phyloP scores from a whole-genome alignment of 1,140 invertebrate species.

The Aleiodes sp. region DNA sequence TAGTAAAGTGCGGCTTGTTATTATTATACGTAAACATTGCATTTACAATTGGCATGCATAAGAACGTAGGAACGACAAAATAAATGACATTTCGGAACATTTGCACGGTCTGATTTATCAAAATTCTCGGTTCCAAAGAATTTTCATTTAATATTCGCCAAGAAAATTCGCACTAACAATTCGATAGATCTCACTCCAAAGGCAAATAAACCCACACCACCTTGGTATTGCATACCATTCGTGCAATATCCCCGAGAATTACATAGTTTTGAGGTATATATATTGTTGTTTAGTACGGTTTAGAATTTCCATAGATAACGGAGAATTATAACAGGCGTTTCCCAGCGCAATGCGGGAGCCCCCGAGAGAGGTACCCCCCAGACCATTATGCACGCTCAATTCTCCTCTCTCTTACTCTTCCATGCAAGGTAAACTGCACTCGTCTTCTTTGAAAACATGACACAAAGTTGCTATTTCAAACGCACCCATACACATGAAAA shows the following conservation, averaged over 20 bases:
- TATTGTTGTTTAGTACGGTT: slow-evolving; percentile 61
- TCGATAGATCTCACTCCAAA: not conserved
- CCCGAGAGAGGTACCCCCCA: not conserved
- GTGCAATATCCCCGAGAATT: slow-evolving; percentile 45
- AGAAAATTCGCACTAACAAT: slow-evolving; percentile 6
- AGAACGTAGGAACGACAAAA: no score
- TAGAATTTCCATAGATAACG: slow-evolving; percentile 64
- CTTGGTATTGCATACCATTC: slow-evolving; percentile 47
- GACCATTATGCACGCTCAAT: slow-evolving; percentile 32
- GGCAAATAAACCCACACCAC: not conserved
- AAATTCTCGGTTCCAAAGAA: no score
- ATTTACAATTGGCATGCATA: no score
- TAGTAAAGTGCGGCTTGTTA: slow-evolving; percentile 47
- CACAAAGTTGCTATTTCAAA: slow-evolving; percentile 14
- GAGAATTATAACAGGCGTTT: slow-evolving; percentile 57
- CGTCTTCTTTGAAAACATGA: slow-evolving; percentile 15
- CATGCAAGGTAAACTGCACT: slow-evolving; percentile 22
- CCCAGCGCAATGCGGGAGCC: slow-evolving; percentile 37
- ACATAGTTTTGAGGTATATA: slow-evolving; percentile 58
- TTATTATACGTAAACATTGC: slow-evolving; percentile 51
- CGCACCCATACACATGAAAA: no score
- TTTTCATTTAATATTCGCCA: slow-evolving; percentile 19
- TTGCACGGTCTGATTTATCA: no score
- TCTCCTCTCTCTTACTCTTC: no score
- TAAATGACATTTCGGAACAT: no score